A percentile compares a stretch with the other conserved stretches of the same genome.
phyloP scores from a whole-genome alignment of 2,888 invertebrate species.

The Branchipolynoe longqiensis region DNA sequence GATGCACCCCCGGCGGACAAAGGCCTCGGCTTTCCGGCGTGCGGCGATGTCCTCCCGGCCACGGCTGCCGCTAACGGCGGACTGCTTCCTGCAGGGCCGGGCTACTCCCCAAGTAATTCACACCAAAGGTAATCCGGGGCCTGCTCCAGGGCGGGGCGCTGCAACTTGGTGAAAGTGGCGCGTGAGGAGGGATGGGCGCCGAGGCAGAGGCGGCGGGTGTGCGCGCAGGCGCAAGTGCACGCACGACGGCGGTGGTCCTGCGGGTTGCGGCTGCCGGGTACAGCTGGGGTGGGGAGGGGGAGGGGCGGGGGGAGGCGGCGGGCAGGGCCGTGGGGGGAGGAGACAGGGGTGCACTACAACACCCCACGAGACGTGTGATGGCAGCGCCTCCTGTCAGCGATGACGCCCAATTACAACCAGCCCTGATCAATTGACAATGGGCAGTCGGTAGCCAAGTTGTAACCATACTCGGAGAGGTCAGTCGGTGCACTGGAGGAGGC shows the following conservation, averaged over 20 bases:
- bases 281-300: neutral
- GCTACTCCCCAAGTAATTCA: too few relatives aligned
- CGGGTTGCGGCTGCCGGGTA: neutral
- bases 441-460: conserved; percentile 19
- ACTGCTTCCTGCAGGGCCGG: too few relatives aligned
- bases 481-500: neutral
- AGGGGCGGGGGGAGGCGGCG: neutral
- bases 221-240: too few relatives aligned
- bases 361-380: neutral
- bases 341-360: neutral
- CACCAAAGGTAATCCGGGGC: too few relatives aligned
- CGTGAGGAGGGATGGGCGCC: neutral
- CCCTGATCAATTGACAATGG: conserved; percentile 39
- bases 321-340: neutral
- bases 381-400: neutral
- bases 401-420: conserved; percentile 11
- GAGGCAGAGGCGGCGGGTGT: neutral
- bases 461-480: conserved; percentile 6
- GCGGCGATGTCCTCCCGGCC: too few relatives aligned
- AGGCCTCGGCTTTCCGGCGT: neutral
- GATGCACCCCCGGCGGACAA: conserved; percentile 4
- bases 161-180: neutral
- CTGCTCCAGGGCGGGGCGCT: too few relatives aligned
- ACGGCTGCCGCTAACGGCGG: too few relatives aligned
- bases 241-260: too few relatives aligned